These are phyloP conservation scores for Portunus trituberculatus DNA, from an alignment of 1,140 invertebrate genomes.

Conservation along the genomic window DNA sequence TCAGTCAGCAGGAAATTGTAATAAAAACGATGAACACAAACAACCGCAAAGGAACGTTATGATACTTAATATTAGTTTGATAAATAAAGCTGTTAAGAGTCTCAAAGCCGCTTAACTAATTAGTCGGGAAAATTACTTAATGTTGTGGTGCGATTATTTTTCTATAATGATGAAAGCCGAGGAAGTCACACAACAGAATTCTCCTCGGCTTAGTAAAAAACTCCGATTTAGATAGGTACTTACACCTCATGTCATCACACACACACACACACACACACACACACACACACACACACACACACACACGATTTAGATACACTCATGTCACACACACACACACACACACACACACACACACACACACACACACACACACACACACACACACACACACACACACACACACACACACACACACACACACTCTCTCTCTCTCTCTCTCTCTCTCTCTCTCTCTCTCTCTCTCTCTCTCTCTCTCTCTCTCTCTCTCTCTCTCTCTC, in stretches of 20 bases:
- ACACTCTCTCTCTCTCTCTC: neutral
- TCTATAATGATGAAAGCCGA: conserved; percentile 2
- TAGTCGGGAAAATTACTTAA: neutral
- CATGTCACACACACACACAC: too few species aligned
- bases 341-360: too few species aligned
- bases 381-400: conserved; percentile 3
- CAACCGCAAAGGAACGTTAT: neutral
- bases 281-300: too few species aligned
- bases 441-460: neutral
- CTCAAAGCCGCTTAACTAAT: neutral
- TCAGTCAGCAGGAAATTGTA: neutral
- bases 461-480: conserved; percentile 15
- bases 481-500: conserved; percentile 20
- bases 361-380: too few species aligned
- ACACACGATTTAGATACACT: too few species aligned
- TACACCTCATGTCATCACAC: neutral
- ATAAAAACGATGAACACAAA: neutral
- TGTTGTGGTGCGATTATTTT: neutral
- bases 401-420: neutral
- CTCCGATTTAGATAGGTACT: too few species aligned
- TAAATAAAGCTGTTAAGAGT: neutral
- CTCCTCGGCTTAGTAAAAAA: neutral
- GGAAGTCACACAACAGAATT: neutral
- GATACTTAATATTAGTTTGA: neutral
- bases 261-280: neutral